These are phyloP conservation scores for Acanthaster planci DNA, from an alignment of 35 echinoderm and acorn worm species.

Conservation along the genomic window DNA sequence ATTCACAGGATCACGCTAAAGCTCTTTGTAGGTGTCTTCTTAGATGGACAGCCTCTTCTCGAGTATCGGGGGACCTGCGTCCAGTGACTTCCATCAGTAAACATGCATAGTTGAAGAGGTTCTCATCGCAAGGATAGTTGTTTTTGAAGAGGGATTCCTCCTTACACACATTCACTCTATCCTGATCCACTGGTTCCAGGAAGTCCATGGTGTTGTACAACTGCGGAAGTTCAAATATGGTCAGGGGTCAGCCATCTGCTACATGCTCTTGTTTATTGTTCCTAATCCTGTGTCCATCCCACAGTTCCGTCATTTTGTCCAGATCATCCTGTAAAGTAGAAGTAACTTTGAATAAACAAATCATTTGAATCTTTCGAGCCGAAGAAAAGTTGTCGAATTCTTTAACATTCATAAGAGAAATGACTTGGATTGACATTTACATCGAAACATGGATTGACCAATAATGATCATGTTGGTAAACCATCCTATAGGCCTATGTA, in stretches of 20 bases:
- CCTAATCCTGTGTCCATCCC: slow-evolving; percentile 21
- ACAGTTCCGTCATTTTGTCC: slow-evolving; percentile 4
- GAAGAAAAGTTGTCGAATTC: too few relatives aligned
- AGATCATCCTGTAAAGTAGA: slow-evolving; percentile 18
- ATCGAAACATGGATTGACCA: too few relatives aligned
- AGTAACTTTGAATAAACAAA: neutral
- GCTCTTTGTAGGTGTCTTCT: too few relatives aligned
- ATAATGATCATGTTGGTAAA: neutral
- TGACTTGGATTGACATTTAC: neutral
- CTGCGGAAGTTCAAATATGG: slow-evolving; percentile 20
- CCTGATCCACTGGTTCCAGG: slow-evolving; percentile 11
- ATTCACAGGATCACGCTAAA: too few relatives aligned
- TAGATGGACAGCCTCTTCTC: neutral
- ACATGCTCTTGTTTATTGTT: slow-evolving; percentile 15
- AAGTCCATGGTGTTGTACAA: slow-evolving; percentile 13
- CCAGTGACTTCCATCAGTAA: neutral
- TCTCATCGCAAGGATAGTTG: slow-evolving; percentile 2
- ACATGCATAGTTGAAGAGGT: neutral
- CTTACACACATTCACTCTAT: slow-evolving; percentile 2
- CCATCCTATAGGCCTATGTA: neutral
- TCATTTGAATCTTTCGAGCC: too few relatives aligned
- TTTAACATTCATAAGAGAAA: neutral
- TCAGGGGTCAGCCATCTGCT: neutral
- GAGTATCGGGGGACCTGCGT: neutral
- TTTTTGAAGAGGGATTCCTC: slow-evolving; percentile 13